These are phyloP conservation scores for Tachysurus fulvidraco DNA, from an alignment of 2,113 vertebrate genomes.

Conservation along the genomic window DNA sequence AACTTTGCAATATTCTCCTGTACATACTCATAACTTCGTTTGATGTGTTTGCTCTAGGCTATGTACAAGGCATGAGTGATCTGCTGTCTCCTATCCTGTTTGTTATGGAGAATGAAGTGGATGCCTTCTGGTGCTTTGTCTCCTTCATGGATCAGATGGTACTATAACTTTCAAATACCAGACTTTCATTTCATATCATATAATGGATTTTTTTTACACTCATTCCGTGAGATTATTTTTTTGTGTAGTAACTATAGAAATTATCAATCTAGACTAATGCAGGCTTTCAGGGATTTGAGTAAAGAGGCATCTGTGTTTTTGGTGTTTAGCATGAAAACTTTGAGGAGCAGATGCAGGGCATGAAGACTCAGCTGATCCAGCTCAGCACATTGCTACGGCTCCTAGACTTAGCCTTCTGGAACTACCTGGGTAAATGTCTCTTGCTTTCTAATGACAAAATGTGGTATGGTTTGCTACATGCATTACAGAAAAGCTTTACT, in stretches of 20 bases:
- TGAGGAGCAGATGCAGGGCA: slow-evolving; percentile 99
- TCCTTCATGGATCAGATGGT: slow-evolving; percentile 97
- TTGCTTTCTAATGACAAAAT: not conserved
- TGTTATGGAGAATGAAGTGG: slow-evolving; percentile 96
- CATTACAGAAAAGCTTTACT: not conserved
- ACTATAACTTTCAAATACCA: slow-evolving; percentile 54
- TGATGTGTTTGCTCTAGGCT: slow-evolving; percentile 74
- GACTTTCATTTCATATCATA: not conserved
- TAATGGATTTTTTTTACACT: not conserved
- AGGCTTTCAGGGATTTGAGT: not conserved
- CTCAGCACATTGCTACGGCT: slow-evolving; percentile 91
- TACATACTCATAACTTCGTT: slow-evolving; percentile 20
- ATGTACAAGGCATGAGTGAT: slow-evolving; percentile 98
- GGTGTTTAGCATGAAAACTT: slow-evolving; percentile 91
- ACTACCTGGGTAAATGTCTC: slow-evolving; percentile 84
- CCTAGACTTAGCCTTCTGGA: slow-evolving; percentile 92
- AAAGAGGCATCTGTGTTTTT: not conserved
- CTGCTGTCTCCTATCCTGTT: slow-evolving; percentile 92
- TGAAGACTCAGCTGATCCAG: slow-evolving; percentile 96
- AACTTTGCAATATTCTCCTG: not conserved
- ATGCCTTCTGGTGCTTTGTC: slow-evolving; percentile 97
- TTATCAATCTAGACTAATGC: not conserved
- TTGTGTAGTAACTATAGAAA: not conserved
- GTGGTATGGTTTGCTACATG: not conserved
- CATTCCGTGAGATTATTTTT: not conserved